Percentiles rank a stretch among this genome's conserved stretches.
These are phyloP conservation scores for Tympanoctomys barrerae DNA, from an alignment of 2,797 vertebrate species.

Conservation along the genomic window DNA sequence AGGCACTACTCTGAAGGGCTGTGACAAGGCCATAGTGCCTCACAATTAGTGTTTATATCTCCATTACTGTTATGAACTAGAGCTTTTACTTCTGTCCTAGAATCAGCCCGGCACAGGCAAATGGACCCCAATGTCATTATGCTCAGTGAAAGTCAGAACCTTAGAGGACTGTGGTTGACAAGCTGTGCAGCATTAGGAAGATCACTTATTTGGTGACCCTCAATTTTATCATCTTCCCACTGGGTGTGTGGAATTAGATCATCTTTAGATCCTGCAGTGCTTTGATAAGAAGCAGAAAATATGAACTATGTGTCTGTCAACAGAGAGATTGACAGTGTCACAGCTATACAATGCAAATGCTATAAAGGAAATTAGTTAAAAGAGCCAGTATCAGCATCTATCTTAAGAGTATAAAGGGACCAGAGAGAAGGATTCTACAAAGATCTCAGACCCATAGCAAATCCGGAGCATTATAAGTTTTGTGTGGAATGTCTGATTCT, in stretches of 20 bases:
- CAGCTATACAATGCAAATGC: neutral
- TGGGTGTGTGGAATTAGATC: neutral
- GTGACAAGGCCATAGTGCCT: neutral
- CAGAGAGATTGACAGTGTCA: neutral
- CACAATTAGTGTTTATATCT: neutral
- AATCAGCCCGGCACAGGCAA: neutral
- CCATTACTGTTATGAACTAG: neutral
- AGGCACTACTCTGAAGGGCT: neutral
- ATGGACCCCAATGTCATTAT: neutral
- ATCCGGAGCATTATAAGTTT: neutral
- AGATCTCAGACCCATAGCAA: neutral
- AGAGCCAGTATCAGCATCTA: neutral
- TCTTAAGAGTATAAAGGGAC: neutral
- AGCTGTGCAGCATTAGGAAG: neutral
- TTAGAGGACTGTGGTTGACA: neutral
- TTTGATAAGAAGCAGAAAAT: neutral
- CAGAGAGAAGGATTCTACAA: neutral
- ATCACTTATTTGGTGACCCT: neutral
- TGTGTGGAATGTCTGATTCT: neutral
- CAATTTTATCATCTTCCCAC: neutral
- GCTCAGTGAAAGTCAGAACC: neutral
- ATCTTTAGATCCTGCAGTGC: neutral
- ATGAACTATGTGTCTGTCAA: neutral
- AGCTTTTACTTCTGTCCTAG: neutral
- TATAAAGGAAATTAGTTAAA: neutral